These are phyloP conservation scores for Arge pagana DNA, from an alignment of 2,888 invertebrate species.

Conservation along the genomic window DNA sequence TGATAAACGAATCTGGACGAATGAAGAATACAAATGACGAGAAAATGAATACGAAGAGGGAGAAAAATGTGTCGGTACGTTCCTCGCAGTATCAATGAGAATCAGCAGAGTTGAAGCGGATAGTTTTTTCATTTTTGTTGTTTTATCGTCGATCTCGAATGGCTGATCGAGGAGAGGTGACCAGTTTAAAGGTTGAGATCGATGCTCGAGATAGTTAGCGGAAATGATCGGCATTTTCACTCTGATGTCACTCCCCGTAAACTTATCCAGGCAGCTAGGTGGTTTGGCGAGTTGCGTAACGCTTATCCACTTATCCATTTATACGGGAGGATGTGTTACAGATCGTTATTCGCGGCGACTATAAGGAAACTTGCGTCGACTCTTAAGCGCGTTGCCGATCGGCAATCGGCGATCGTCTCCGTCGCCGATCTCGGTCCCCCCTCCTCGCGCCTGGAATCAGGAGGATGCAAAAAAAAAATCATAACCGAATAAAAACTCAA, in stretches of 20 bases:
- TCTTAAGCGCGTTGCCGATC: constrained; percentile 2
- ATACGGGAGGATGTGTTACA: constrained; percentile 22
- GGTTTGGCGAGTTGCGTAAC: constrained; percentile 19
- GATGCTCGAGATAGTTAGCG: constrained; percentile 16
- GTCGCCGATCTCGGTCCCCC: not conserved
- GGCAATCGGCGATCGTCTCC: not conserved
- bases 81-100: too few relatives aligned
- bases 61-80: too few relatives aligned
- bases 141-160: too few relatives aligned
- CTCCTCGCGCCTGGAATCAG: too few relatives aligned
- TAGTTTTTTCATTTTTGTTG: too few relatives aligned
- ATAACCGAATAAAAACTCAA: too few relatives aligned
- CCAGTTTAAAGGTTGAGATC: constrained; percentile 7
- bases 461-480: too few relatives aligned
- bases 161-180: too few relatives aligned
- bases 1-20: too few relatives aligned
- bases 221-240: constrained; percentile 22
- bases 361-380: constrained; percentile 20
- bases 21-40: too few relatives aligned
- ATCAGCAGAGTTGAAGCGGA: too few relatives aligned
- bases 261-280: constrained; percentile 1
- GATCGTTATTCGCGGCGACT: constrained; percentile 19
- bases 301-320: constrained; percentile 23
- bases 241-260: constrained; percentile 18
- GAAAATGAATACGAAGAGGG: too few relatives aligned